A percentile compares a stretch with the other conserved stretches of the same genome.
These are phyloP conservation scores for Bombus picipes DNA, from an alignment of 1,140 invertebrate species.

Conservation along the genomic window DNA sequence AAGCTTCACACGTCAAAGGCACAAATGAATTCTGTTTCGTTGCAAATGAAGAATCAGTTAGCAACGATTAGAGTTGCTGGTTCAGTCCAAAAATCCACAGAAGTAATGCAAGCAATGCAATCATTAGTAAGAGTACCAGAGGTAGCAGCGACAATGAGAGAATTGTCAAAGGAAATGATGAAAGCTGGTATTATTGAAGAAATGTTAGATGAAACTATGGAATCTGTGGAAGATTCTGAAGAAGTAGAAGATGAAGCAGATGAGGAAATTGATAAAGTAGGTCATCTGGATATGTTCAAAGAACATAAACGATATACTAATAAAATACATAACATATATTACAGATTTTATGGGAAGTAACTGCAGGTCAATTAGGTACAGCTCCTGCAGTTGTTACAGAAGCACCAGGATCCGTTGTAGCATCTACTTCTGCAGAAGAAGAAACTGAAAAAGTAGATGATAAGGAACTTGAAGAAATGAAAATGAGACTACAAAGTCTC, in stretches of 20 bases:
- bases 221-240: conserved; percentile 93
- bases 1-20: conserved; percentile 98
- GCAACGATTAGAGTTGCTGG: conserved; percentile 95
- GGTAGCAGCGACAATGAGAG: conserved; percentile 97
- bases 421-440: conserved; percentile 82
- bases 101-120: conserved; percentile 99
- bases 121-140: conserved; percentile 94
- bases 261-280: conserved; percentile 95
- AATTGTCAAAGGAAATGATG: conserved; percentile 99
- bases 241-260: conserved; percentile 97
- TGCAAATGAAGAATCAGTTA: conserved; percentile 99
- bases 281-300: neutral
- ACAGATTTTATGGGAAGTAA: conserved; percentile 96
- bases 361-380: conserved; percentile 95
- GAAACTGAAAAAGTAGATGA: conserved; percentile 85
- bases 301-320: neutral
- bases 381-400: conserved; percentile 90
- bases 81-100: conserved; percentile 95
- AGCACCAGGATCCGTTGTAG: conserved; percentile 84
- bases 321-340: conserved; percentile 41
- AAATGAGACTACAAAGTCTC: conserved; percentile 91
- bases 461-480: conserved; percentile 93
- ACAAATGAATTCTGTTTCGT: conserved; percentile 97
- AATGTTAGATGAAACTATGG: conserved; percentile 99
- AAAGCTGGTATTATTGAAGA: conserved; percentile 90